Base-by-base conservation (phyloP, 2,888 invertebrate genomes). In the Drosophila neoperkinsi region DNA sequence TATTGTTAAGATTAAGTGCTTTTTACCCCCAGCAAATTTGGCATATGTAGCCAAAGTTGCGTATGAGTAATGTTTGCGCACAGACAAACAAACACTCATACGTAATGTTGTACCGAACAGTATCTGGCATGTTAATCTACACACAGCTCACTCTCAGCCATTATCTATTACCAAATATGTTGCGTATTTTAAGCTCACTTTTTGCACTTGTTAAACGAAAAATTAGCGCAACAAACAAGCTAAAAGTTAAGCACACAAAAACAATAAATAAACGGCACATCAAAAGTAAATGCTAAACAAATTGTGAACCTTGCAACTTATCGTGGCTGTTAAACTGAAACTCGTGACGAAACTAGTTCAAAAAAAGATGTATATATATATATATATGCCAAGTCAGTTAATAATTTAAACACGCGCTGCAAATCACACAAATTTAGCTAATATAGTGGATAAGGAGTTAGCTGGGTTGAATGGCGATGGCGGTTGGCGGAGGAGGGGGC, bases 331-430 rank as follows among this genome's bases (percentile, higher is more conserved):
- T 84, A 84, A 88, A 85, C 78, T 71, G 70, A 85, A 88, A 88
- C 84, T 88, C 84, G 84, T 88, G 88, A 84, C 74, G 65, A 38
- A 70, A 74, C 57, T 74, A 63, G 62, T 60, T 60, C 11, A 56
- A 30, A 61, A 52, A 25, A 25, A 25, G 25, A 61, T 21, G n/a
- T 16, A 4, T 57, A n/a, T 1, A 4, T 28, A 0, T 28, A 28
- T 28, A 28, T 21, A n/a, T 18, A 67, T 57, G 65, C 53, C 50
- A 66, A 80, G 74, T 72, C 77, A 50, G 73, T 83, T 83, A 86
- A 86, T 72, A 86, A 79, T 83, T 88, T 70, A 76, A 79, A 67
- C 85, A 85, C 81, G 81, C 75, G 72, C 80, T 62, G 69, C 71
- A 74, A 79, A 77, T 77, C 71, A 74, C 61, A 73, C 77, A 70